Evolutionary conservation across 2,888 invertebrate genomes (phyloP).

Genomic region (Drosophila trichaetosa): DNA sequence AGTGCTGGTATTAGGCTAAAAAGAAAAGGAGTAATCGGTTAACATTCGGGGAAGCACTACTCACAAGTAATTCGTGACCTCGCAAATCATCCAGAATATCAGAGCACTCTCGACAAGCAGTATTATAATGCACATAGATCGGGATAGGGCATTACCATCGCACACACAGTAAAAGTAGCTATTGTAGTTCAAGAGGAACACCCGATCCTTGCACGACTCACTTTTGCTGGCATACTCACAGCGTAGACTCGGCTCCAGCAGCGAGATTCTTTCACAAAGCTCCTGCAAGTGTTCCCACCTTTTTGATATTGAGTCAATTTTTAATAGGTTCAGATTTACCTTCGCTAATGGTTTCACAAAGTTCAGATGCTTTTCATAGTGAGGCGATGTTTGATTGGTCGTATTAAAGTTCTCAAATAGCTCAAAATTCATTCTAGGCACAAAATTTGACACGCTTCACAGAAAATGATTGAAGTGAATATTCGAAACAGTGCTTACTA

Average conservation of each 20-base stretch:
- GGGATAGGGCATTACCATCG: slow-evolving; percentile 12
- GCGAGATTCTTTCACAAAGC: slow-evolving; percentile 30
- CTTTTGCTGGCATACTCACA: slow-evolving; percentile 23
- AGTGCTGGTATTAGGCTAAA: slow-evolving; percentile 87
- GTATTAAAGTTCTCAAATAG: slow-evolving; percentile 49
- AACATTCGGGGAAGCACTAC: background rate
- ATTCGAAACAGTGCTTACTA: background rate
- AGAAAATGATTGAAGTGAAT: background rate
- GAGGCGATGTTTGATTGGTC: slow-evolving; percentile 44
- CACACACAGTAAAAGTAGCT: slow-evolving; percentile 39
- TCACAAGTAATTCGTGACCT: slow-evolving; percentile 37
- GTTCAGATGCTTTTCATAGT: slow-evolving; percentile 30
- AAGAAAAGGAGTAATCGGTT: background rate
- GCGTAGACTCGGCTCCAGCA: slow-evolving; percentile 24
- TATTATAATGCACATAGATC: slow-evolving; percentile 5
- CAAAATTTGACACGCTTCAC: background rate
- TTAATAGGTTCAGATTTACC: slow-evolving; percentile 19
- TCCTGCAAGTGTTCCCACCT: slow-evolving; percentile 8
- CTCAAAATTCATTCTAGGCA: slow-evolving; percentile 24
- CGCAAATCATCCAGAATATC: slow-evolving; percentile 38
- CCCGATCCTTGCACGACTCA: slow-evolving; percentile 11
- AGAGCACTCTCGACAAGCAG: slow-evolving; percentile 8
- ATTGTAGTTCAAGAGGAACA: slow-evolving; percentile 39
- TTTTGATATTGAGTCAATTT: accelerated
- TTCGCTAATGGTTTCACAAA: slow-evolving; percentile 27